A percentile compares a stretch with the other conserved stretches of the same genome.
phyloP scores from a whole-genome alignment of 2,113 vertebrate genomes.

The Cinclus mexicanus region DNA sequence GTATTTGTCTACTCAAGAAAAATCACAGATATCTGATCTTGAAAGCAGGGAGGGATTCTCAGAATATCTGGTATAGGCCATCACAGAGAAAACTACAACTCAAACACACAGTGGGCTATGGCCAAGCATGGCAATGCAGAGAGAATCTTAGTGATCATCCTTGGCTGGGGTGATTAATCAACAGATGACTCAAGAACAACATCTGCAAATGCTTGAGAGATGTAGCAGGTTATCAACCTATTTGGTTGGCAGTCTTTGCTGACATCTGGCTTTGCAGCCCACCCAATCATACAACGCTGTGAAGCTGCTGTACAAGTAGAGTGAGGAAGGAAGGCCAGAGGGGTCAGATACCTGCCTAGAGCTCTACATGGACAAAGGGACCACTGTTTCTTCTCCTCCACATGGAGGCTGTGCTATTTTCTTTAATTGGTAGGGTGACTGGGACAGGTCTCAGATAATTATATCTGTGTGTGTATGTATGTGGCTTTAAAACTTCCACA shows the following conservation, averaged over 20 bases:
- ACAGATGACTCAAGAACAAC: not conserved
- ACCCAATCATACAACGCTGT: not conserved
- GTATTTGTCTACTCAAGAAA: not conserved
- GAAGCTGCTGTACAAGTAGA: fast-evolving
- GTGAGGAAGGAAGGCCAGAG: not conserved
- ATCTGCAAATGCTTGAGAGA: not conserved
- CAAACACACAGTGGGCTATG: not conserved
- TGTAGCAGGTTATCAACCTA: not conserved
- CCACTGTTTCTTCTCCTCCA: not conserved
- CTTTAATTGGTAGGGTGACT: not conserved
- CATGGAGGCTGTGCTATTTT: not conserved
- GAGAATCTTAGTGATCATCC: not conserved
- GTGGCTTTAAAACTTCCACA: not conserved
- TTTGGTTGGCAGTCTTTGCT: not conserved
- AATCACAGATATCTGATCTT: not conserved
- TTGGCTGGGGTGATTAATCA: not conserved
- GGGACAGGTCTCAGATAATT: not conserved
- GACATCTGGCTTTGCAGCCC: not conserved
- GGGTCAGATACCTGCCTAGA: not conserved
- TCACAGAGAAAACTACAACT: fast-evolving
- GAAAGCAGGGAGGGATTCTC: not conserved
- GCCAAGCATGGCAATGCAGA: not conserved
- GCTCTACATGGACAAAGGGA: not conserved
- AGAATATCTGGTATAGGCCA: not conserved
- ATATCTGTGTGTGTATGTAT: too few relatives aligned